phyloP scores from a whole-genome alignment of 2,888 invertebrate genomes.

The Luperina nickerlii region DNA sequence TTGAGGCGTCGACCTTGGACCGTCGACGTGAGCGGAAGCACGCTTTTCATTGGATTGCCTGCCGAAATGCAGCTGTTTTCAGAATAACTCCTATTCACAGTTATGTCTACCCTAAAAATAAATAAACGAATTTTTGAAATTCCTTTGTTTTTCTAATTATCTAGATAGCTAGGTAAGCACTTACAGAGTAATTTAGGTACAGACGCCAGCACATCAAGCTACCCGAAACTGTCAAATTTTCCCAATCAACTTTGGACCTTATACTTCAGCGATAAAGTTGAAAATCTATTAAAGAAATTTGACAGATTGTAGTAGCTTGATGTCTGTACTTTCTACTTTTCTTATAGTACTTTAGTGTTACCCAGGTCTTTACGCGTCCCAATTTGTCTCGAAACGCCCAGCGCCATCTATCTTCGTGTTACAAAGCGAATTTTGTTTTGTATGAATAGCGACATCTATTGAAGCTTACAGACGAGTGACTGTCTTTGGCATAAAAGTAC shows the following conservation, averaged over 20 bases:
- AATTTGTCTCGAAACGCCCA: neutral
- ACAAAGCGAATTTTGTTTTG: neutral
- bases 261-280: too few relatives aligned
- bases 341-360: neutral
- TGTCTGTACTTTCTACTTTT: neutral
- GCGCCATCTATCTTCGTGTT: slow-evolving; percentile 32
- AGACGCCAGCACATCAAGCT: too few relatives aligned
- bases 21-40: neutral
- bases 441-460: slow-evolving; percentile 36
- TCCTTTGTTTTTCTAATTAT: neutral
- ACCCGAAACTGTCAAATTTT: too few relatives aligned
- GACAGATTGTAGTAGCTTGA: too few relatives aligned
- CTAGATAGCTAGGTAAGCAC: neutral
- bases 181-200: neutral
- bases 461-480: too few relatives aligned
- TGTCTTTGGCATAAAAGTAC: neutral
- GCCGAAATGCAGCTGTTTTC: neutral
- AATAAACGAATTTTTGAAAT: neutral
- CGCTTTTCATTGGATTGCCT: neutral
- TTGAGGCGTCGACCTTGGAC: neutral
- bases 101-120: neutral
- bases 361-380: too few relatives aligned
- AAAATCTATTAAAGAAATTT: too few relatives aligned
- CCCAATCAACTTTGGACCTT: too few relatives aligned
- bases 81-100: neutral